Percentiles rank a stretch among this genome's conserved stretches.
Evolutionary conservation across 1,140 invertebrate species (phyloP).

Genomic region (Solenopsis invicta): DNA sequence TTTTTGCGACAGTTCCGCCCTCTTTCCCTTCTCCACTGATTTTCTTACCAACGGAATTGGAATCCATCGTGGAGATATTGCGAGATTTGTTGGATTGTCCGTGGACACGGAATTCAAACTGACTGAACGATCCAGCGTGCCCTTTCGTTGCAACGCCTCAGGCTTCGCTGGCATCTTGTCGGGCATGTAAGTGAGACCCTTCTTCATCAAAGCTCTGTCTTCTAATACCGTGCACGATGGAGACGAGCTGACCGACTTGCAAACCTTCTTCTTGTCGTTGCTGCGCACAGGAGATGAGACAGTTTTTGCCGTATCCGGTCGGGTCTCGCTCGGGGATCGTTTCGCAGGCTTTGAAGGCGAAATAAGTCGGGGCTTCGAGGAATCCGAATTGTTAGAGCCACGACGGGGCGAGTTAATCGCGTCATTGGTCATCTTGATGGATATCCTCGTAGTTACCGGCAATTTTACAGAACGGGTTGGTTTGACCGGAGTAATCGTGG

Average conservation of each 20-base stretch:
- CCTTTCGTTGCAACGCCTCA: constrained; percentile 76
- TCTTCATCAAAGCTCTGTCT: constrained; percentile 83
- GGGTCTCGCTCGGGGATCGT: constrained; percentile 22
- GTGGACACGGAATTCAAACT: constrained; percentile 81
- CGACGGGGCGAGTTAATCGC: not conserved
- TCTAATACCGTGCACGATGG: constrained; percentile 84
- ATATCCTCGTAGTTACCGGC: constrained; percentile 3
- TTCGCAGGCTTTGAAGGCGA: constrained; percentile 12
- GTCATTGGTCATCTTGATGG: constrained; percentile 32
- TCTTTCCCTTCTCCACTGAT: constrained; percentile 44
- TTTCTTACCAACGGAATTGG: constrained; percentile 1
- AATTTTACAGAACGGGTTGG: constrained; percentile 16
- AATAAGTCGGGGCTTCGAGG: constrained; percentile 33
- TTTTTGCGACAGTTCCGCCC: not conserved
- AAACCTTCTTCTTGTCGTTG: constrained; percentile 58
- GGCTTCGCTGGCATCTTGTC: constrained; percentile 78
- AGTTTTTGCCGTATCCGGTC: constrained; percentile 39
- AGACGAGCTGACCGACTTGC: constrained; percentile 55
- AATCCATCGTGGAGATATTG: not conserved
- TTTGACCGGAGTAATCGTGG: constrained; percentile 19
- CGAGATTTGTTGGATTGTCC: not conserved
- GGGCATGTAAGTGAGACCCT: constrained; percentile 79
- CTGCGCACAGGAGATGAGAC: not conserved
- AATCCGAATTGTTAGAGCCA: constrained; percentile 1
- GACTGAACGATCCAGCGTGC: constrained; percentile 78